These are phyloP conservation scores for Tretioscincus oriximinensis DNA, from an alignment of 2,113 vertebrate species.

Conservation along the genomic window DNA sequence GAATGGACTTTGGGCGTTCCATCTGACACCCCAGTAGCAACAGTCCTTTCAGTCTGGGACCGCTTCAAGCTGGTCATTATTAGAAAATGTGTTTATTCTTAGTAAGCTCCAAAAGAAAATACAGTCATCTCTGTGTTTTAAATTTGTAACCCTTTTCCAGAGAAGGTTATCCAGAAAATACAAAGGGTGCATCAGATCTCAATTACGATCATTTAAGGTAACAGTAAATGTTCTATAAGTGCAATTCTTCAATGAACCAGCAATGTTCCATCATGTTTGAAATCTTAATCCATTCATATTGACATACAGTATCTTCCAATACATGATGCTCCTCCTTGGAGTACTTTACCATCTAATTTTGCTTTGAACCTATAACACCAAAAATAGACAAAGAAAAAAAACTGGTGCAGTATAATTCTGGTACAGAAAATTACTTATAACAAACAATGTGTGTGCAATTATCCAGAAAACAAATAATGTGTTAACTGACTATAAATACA, in stretches of 20 bases:
- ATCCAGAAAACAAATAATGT: too few relatives aligned
- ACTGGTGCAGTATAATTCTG: background rate
- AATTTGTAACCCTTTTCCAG: slow-evolving; percentile 69
- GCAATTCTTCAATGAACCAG: slow-evolving; percentile 43
- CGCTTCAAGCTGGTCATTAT: slow-evolving; percentile 92
- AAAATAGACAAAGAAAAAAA: slow-evolving; percentile 44
- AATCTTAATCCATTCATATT: slow-evolving; percentile 59
- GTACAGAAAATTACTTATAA: slow-evolving; percentile 15
- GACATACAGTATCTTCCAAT: slow-evolving; percentile 50
- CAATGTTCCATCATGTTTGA: slow-evolving; percentile 50
- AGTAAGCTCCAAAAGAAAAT: slow-evolving; percentile 71
- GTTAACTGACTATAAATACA: too few relatives aligned
- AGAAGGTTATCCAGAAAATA: slow-evolving; percentile 73
- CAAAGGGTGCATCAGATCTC: slow-evolving; percentile 72
- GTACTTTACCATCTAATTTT: slow-evolving; percentile 23
- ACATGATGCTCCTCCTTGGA: slow-evolving; percentile 47
- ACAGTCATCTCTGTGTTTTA: slow-evolving; percentile 71
- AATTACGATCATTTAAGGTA: slow-evolving; percentile 65
- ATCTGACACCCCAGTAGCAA: slow-evolving; percentile 79
- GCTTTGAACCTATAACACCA: slow-evolving; percentile 56
- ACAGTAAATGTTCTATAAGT: slow-evolving; percentile 47
- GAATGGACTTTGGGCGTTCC: slow-evolving; percentile 81
- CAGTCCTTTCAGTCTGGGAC: slow-evolving; percentile 87
- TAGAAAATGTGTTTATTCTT: slow-evolving; percentile 60
- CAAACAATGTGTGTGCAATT: background rate